Evolutionary conservation across 2,888 invertebrate species (phyloP).

Genomic region (Deroplatys truncata): DNA sequence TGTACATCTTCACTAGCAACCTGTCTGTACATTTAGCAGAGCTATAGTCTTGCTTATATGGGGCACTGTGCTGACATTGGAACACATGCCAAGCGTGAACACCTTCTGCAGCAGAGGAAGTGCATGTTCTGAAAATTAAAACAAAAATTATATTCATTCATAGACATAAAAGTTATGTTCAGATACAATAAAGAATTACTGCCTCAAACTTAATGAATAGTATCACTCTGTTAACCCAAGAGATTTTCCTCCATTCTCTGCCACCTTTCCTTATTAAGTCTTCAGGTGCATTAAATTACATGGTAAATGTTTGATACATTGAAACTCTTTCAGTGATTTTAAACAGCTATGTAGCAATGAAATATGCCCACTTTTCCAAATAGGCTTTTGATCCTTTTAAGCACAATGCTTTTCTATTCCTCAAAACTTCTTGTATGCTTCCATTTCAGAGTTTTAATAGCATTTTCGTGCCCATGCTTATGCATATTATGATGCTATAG

Average conservation of each 20-base stretch:
- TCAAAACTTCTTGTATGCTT: too few species aligned
- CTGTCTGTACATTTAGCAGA: slow-evolving; percentile 77
- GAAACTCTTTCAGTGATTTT: too few species aligned
- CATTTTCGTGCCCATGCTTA: too few species aligned
- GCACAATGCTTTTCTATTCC: too few species aligned
- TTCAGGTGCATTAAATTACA: too few species aligned
- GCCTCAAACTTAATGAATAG: not conserved
- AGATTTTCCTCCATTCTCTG: not conserved
- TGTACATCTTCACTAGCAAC: slow-evolving; percentile 52
- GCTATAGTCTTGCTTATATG: slow-evolving; percentile 77
- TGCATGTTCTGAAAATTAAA: slow-evolving; percentile 64
- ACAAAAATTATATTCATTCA: slow-evolving; percentile 28
- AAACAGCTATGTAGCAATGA: too few species aligned
- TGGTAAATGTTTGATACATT: too few species aligned
- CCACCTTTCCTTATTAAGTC: not conserved
- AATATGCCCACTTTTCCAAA: too few species aligned
- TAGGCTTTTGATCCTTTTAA: too few species aligned
- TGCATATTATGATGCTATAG: too few species aligned
- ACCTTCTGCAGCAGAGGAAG: slow-evolving; percentile 68
- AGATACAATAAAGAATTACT: not conserved
- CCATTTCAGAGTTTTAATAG: too few species aligned
- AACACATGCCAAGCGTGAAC: slow-evolving; percentile 76
- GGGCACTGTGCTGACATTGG: slow-evolving; percentile 69
- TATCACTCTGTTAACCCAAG: not conserved
- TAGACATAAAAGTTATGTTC: not conserved